Evolutionary conservation across 1,140 invertebrate species (phyloP), one percentile per base, ranked within the genome.

Genomic region (Philopotamus ludificatus): DNA sequence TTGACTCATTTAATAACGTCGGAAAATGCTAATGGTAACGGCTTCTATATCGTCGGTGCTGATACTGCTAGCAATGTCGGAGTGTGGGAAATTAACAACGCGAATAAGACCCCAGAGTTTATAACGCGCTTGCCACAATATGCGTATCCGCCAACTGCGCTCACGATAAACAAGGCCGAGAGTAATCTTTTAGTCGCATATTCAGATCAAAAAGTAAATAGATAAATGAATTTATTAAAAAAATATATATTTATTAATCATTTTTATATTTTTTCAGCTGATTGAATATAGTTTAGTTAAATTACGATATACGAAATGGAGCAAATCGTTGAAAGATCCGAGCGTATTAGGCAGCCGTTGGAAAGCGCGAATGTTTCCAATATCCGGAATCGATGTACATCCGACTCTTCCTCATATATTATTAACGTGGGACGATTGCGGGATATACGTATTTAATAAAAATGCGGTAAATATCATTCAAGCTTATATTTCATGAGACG

Each of bases 131-230:
- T 92, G 61, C 89, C 89, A 0, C 84, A 79, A n/a, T 88, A 90
- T 71, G 73, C 75, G 1, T 87, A 81, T 50, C 74, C 84, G 23
- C 83, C 85, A 0, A 88, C 87, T 0, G 86, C 88, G 0, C 73
- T 92, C 65, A 80, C 83, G 2, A 76, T 92, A 7, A 83, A 89
- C 65, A 77, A 81, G 16, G 66, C 72, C 1, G 74, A 73, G 0
- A 76, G 82, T 7, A 81, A 79, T 66, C 72, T 92, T 3, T 79
- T 90, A 20, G 76, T 89, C 7, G 84, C 83, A 2, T 92, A 90
- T 77, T 80, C 88, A 1, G 86, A 92, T 80, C 85, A 87, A 68
- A 88, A 86, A 81, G 87, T 88, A 76, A 78, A n/a, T n/a, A n/a
- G n/a, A n/a, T n/a, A n/a, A n/a, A n/a, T n/a, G n/a, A n/a, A n/a